These are phyloP conservation scores for Gila orcuttii DNA, from an alignment of 2,113 vertebrate species.

Conservation along the genomic window DNA sequence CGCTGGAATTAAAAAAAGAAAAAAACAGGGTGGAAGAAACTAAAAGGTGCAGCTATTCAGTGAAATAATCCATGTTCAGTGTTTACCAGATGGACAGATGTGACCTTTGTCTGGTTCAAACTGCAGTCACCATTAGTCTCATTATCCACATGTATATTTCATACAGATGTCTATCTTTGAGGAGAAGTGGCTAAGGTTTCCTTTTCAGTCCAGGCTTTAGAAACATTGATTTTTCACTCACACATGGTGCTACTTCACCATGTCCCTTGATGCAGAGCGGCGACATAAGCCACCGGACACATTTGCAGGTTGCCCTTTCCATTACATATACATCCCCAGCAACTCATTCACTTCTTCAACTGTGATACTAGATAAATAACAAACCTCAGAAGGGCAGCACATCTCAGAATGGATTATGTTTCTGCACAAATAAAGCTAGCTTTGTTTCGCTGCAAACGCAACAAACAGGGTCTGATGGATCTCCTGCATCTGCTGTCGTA, in stretches of 20 bases:
- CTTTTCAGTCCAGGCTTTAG: constrained; percentile 60
- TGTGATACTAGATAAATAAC: not conserved
- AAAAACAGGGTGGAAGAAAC: not conserved
- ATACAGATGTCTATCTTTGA: constrained; percentile 59
- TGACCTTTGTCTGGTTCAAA: constrained; percentile 59
- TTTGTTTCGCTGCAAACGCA: constrained; percentile 27
- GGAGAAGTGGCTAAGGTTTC: constrained; percentile 56
- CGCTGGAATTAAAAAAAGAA: not conserved
- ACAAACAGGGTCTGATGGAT: constrained; percentile 22
- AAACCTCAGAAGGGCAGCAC: not conserved
- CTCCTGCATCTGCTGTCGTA: not conserved
- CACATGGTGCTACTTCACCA: constrained; percentile 60
- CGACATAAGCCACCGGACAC: constrained; percentile 53
- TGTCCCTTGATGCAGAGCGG: constrained; percentile 65
- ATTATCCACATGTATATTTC: constrained; percentile 71
- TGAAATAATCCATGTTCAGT: not conserved
- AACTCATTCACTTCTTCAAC: constrained; percentile 45
- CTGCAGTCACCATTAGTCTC: constrained; percentile 52
- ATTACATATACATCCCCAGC: constrained; percentile 66
- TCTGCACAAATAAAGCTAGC: constrained; percentile 36
- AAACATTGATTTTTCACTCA: constrained; percentile 73
- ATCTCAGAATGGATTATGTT: constrained; percentile 24
- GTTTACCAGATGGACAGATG: not conserved
- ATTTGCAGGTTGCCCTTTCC: constrained; percentile 28
- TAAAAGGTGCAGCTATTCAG: constrained; percentile 63